phyloP scores from a whole-genome alignment of 2,113 vertebrate species.

The Spheniscus mendiculus region DNA sequence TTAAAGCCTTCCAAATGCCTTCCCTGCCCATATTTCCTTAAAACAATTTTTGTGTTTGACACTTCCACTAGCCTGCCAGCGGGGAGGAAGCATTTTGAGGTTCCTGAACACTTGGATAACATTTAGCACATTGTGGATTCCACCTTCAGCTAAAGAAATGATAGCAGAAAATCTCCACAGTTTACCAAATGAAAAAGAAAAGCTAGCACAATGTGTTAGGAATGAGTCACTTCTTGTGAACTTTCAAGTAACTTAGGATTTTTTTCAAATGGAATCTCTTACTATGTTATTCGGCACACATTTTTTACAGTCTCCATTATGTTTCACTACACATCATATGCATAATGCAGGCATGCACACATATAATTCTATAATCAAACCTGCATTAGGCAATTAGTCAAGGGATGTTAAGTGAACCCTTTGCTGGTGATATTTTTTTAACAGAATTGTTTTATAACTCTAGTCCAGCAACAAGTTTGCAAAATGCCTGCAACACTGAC shows the following conservation, averaged over 20 bases:
- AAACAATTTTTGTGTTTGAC: background rate
- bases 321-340: background rate
- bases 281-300: background rate
- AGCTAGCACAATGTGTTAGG: background rate
- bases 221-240: background rate
- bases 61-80: background rate
- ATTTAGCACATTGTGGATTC: background rate
- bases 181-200: background rate
- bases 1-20: background rate
- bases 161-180: background rate
- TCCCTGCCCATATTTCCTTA: background rate
- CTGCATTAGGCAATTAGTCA: background rate
- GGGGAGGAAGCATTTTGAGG: background rate
- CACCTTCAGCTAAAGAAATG: background rate
- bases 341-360: background rate
- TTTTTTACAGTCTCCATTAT: background rate
- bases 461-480: background rate
- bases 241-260: background rate
- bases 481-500: background rate
- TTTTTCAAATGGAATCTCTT: background rate
- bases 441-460: background rate
- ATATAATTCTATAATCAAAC: background rate
- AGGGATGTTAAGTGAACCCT: background rate
- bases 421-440: background rate
- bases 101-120: background rate